Conservation (phyloP, 1,140 invertebrate genomes). For the Scaptomyza graminum region DNA sequence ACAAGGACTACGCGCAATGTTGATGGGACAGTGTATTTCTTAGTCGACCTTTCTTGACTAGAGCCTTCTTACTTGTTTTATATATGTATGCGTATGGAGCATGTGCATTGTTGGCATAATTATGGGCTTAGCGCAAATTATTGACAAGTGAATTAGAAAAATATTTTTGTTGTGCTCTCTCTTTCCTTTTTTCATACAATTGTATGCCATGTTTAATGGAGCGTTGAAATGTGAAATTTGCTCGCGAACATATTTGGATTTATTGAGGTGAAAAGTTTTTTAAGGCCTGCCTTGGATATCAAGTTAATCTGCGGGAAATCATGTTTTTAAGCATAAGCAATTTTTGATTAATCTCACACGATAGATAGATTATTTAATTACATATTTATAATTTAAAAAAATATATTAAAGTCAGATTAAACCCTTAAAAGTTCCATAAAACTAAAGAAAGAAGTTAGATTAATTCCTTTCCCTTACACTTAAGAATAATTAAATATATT, state of each 20-base stretch:
- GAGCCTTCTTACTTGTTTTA: no score
- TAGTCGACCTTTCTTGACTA: no score
- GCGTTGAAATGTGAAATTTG: conserved; percentile 46
- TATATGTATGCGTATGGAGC: conserved; percentile 5
- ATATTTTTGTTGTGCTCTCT: conserved; percentile 40
- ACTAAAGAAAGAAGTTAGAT: no score
- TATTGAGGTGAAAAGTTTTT: conserved; percentile 28
- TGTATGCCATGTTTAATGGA: conserved; percentile 31
- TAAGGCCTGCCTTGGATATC: conserved; percentile 1
- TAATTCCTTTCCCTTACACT: no score
- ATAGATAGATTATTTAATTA: not conserved
- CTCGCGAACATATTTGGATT: conserved; percentile 28
- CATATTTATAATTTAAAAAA: not conserved
- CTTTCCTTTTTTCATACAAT: not conserved
- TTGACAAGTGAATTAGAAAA: conserved; percentile 77
- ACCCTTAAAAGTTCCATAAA: no score
- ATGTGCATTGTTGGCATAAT: conserved; percentile 72
- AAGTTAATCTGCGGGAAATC: conserved; percentile 24
- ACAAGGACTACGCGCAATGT: no score
- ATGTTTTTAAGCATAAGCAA: not conserved
- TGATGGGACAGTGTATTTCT: no score
- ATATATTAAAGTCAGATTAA: no score
- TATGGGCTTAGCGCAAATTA: conserved; percentile 71
- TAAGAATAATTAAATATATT: no score
- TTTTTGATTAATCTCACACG: not conserved